phyloP scores from a whole-genome alignment of 53 echinoderm and acorn worm species.

The Patiria pectinifera region DNA sequence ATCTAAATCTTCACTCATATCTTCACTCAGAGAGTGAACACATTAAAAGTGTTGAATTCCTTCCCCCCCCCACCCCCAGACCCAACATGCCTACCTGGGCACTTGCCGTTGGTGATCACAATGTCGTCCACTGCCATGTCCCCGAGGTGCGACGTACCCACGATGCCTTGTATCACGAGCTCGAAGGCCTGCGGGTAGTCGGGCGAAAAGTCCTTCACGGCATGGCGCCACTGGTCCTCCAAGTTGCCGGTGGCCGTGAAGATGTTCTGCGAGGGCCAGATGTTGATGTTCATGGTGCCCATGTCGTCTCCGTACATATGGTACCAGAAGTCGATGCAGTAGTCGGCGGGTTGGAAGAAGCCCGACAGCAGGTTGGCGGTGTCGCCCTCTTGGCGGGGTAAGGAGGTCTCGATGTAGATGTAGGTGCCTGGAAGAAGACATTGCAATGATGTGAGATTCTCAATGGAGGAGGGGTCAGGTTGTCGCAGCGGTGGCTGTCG shows the following conservation, averaged over 20 bases:
- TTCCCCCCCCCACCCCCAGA: no score
- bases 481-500: no score
- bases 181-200: constrained; percentile 33
- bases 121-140: constrained; percentile 89
- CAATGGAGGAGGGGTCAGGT: no score
- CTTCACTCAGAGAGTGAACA: no score
- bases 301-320: constrained; percentile 81
- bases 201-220: constrained; percentile 39
- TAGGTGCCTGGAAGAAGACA: constrained; percentile 69
- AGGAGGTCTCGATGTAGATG: constrained; percentile 76
- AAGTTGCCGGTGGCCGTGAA: constrained; percentile 50
- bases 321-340: constrained; percentile 82
- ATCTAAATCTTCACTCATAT: no score
- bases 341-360: constrained; percentile 43
- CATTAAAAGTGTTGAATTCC: no score
- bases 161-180: constrained; percentile 45
- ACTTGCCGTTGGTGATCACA: constrained; percentile 71
- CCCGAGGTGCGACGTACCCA: constrained; percentile 59
- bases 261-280: constrained; percentile 40
- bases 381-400: constrained; percentile 37
- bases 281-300: constrained; percentile 69
- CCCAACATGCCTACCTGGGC: constrained; percentile 63
- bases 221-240: constrained; percentile 73
- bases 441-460: no score
- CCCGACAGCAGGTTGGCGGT: constrained; percentile 64